Percentiles rank a stretch among this genome's conserved stretches.
phyloP scores from a whole-genome alignment of 2,113 vertebrate genomes.

The Gallinago paraguaiae region DNA sequence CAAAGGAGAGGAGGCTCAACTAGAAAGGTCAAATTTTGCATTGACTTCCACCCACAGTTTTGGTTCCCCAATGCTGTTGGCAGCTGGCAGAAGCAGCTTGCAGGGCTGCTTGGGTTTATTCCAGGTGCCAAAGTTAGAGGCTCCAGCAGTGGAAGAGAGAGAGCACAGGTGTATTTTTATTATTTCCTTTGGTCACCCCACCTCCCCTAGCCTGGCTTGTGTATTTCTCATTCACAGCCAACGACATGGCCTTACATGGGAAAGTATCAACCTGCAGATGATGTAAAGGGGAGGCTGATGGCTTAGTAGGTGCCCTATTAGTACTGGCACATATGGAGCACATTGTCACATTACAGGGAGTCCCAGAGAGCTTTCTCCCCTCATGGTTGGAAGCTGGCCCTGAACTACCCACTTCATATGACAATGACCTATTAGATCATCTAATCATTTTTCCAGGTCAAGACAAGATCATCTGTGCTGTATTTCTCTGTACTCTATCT shows the following conservation, averaged over 20 bases:
- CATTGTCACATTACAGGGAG: background rate
- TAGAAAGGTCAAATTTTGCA: background rate
- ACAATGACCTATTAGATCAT: conserved; percentile 44
- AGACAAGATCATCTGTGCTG: background rate
- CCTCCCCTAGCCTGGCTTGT: background rate
- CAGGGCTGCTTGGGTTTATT: background rate
- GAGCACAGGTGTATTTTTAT: background rate
- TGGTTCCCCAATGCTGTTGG: background rate
- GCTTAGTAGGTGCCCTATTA: background rate
- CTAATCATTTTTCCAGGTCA: background rate
- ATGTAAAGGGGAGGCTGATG: background rate
- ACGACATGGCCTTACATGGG: background rate
- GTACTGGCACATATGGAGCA: background rate
- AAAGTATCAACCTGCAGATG: background rate
- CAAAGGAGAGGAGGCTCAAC: background rate
- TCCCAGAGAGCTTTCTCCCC: background rate
- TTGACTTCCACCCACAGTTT: background rate
- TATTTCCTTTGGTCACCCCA: background rate
- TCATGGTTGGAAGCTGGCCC: background rate
- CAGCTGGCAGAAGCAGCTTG: background rate
- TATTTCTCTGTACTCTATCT: background rate
- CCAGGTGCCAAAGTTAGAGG: background rate
- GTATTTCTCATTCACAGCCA: background rate
- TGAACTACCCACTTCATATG: background rate
- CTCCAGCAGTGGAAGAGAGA: background rate